Evolutionary conservation across 2,797 vertebrate species (phyloP), one percentile per base, ranked within the genome.

Genomic region (Hylomyscus alleni): DNA sequence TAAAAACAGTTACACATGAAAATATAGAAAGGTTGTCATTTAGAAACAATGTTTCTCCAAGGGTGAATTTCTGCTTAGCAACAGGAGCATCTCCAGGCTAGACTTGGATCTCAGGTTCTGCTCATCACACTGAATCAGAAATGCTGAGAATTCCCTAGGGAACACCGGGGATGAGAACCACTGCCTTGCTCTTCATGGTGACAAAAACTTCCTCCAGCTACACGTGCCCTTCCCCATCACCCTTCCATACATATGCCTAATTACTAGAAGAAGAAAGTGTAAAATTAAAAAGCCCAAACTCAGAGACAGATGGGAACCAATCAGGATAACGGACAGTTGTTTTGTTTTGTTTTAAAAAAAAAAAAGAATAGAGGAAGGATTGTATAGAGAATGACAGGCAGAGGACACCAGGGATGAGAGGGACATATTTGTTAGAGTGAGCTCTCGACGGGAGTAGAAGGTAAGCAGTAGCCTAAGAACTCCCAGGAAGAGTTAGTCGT

Each of bases 271-370:
- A 89, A 37, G 72, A n/a, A 52, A 54, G 17, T 37, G 94, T 78
- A 91, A 92, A 90, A 95, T 75, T 75, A 78, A 96, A 96, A 90
- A 67, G 6, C 47, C n/a, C 84, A 95, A 82, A 92, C 29, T 95
- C 84, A 82, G 47, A 95, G 67, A 89, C 15, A 89, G 62, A 34
- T 65, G 29, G 10, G 58, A 92, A 92, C 91, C 44, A 92, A 93
- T 60, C 12, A 93, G 40, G 65, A 82, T 34, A 67, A n/a, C 92
- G 67, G 60, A 82, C 88, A 47, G 44, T 58, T 26, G 17, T 29
- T 50, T 40, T 44, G 8, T 19, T 76, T 88, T 17, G 10, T 29
- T 83, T 77, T 93, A 75, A 94, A 56, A 94, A 3, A 75, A 75
- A 65, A 94, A 72, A 95, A 2, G 29, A 91, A 47, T 56, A 92